Conservation (phyloP, 2,113 vertebrate genomes). For the Salvator merianae region DNA sequence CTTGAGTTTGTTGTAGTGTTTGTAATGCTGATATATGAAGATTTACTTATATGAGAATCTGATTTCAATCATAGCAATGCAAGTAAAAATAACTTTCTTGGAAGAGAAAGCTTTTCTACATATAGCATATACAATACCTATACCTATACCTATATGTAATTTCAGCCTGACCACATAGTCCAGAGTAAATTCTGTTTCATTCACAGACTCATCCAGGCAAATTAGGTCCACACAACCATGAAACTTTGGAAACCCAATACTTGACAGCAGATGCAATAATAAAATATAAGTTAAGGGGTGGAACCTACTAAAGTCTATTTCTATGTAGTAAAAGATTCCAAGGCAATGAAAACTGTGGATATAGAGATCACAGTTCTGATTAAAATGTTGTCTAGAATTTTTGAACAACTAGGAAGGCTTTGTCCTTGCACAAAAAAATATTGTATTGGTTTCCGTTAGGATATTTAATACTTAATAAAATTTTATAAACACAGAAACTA, state of each 20-base stretch:
- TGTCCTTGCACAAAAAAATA: too few species aligned
- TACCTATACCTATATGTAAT: background rate
- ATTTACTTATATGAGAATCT: conserved; percentile 18
- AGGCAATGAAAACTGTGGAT: too few species aligned
- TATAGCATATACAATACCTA: background rate
- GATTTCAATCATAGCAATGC: conserved; percentile 3
- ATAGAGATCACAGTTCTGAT: too few species aligned
- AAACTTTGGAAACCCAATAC: background rate
- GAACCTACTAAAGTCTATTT: too few species aligned
- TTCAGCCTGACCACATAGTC: background rate
- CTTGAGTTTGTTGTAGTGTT: background rate
- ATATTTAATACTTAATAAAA: too few species aligned
- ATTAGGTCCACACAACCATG: background rate
- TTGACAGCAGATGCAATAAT: too few species aligned
- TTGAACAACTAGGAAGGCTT: too few species aligned
- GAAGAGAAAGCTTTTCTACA: background rate
- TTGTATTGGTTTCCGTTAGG: too few species aligned
- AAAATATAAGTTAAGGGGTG: too few species aligned
- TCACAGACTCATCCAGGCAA: background rate
- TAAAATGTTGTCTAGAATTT: too few species aligned
- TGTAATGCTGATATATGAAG: conserved; percentile 24
- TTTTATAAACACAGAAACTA: too few species aligned
- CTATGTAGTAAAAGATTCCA: too few species aligned
- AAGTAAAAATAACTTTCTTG: background rate
- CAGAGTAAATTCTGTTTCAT: background rate